phyloP scores from a whole-genome alignment of 2,888 invertebrate genomes.

The Parascotia fuliginaria region DNA sequence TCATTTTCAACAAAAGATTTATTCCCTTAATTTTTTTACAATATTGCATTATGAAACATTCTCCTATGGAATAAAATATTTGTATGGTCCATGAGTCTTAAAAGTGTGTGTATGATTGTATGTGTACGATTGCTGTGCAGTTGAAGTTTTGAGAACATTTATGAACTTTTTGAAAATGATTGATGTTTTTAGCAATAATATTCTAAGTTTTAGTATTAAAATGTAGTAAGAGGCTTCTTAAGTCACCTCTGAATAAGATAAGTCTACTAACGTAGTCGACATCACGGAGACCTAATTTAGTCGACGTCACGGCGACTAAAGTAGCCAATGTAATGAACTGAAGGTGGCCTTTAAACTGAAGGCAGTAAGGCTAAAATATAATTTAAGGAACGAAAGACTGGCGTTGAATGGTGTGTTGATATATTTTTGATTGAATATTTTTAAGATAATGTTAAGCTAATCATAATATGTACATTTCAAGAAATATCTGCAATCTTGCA shows the following conservation, averaged over 20 bases:
- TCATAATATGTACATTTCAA: background rate
- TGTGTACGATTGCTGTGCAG: background rate
- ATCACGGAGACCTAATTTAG: background rate
- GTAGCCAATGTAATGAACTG: background rate
- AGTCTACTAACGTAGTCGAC: too few species aligned
- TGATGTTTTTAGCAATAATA: slow-evolving; percentile 38
- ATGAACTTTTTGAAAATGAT: slow-evolving; percentile 46
- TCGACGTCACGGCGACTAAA: background rate
- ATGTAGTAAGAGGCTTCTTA: background rate
- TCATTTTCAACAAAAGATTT: slow-evolving; percentile 41
- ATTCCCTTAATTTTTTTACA: background rate
- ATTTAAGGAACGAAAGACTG: slow-evolving; percentile 37
- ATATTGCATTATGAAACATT: background rate
- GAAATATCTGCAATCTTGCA: background rate
- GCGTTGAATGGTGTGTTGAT: slow-evolving; percentile 26
- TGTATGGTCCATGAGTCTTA: background rate
- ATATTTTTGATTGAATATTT: slow-evolving; percentile 9
- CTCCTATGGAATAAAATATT: background rate
- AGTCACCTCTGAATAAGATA: too few species aligned
- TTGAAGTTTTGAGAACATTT: too few species aligned
- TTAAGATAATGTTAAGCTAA: background rate
- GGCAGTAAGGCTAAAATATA: background rate
- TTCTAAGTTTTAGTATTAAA: slow-evolving; percentile 1
- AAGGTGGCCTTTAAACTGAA: background rate
- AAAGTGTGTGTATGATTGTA: background rate